Base-by-base conservation (phyloP, 1,140 invertebrate species). In the Thaumatotibia leucotreta region DNA sequence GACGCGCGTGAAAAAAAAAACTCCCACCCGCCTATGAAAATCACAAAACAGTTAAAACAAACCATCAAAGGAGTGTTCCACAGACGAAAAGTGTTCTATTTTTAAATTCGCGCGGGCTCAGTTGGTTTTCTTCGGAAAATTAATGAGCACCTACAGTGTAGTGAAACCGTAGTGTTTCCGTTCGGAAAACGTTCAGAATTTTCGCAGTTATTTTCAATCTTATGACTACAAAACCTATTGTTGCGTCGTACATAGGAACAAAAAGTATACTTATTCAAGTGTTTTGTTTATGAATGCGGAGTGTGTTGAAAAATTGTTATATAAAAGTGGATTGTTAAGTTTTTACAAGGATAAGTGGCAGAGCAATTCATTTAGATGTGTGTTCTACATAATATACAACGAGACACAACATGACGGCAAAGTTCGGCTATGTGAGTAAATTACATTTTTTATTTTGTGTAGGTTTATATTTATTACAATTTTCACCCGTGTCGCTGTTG, bases 341-440 rank as follows among this genome's bases (percentile, higher is more conserved):
- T 89, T 83, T 84, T 77, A 80, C 76, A 85, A 80, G 76, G 84
- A 79, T 86, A 78, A 77, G 75, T 81, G 66, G 85, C 80, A 77
- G 84, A 75, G 77, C 69, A 89, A 88, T 85, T 86, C 83, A 83
- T 86, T 88, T 91, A 91, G 88, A 91, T 91, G 88, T 82, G 79
- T 88, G 86, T 87, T 84, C 82, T 76, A 88, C 80, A 87, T 88
- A 89, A 86, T 85, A 82, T 88, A 89, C 86, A 90, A 91, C 88
- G 84, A 84, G 83, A 89, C 89, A 88, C 90, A 92, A 91, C 91
- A 92, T 92, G 91, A 92, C 91, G 91, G 90, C 88, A 91, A 91
- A 90, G 87, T 88, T 91, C 84, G 89, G 91, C 90, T 92, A 92
- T 92, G 91, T 92, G 78, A 84, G 91, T 91, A 1, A 0, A 27